Base-by-base conservation (phyloP, 1,140 invertebrate species). In the Thaumatotibia leucotreta region DNA sequence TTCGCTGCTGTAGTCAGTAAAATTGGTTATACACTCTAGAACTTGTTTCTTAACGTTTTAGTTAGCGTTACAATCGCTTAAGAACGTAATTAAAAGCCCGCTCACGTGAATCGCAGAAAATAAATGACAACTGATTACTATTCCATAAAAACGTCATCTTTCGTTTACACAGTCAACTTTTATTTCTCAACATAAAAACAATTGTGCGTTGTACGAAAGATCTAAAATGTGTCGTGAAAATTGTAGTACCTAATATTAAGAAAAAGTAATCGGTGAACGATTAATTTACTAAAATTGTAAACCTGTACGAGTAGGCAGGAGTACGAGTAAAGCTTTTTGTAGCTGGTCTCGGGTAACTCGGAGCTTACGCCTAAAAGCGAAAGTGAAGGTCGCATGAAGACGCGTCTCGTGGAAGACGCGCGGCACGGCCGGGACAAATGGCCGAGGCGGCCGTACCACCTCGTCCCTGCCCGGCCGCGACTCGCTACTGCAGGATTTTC, bases 331-430 rank as follows among this genome's bases (percentile, higher is more conserved):
- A 58, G 52, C 52, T 58, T 58, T n/a, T 29, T 58, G 11, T 17
- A 17, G 52, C 27, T 5, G n/a, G n/a, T 58, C 27, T 58, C 24
- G 33, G 33, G 33, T 39, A n/a, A 10, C 33, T 39, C 33, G 23
- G 52, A 31, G 52, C 52, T 58, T 58, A 58, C 52, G 52, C 72
- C 72, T 76, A 84, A 84, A 85, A 86, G 84, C 84, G 86, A 88
- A 88, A 88, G 86, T 83, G 80, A 86, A 86, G 84, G 82, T 80
- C 82, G 68, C 6, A 23, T 27, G 63, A 33, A 68, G 66, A 68
- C 62, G 58, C 61, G 39, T 31, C 52, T 58, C 50, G 49, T 24
- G 63, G 24, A 23, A 64, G 52, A 29, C 63, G 35, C n/a, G 17
- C 52, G 9, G 23, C 22, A 1, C 24, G 24, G 20, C 6, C 52